These are phyloP conservation scores for Sphecodes monilicornis DNA, from an alignment of 2,888 invertebrate genomes.

Conservation along the genomic window DNA sequence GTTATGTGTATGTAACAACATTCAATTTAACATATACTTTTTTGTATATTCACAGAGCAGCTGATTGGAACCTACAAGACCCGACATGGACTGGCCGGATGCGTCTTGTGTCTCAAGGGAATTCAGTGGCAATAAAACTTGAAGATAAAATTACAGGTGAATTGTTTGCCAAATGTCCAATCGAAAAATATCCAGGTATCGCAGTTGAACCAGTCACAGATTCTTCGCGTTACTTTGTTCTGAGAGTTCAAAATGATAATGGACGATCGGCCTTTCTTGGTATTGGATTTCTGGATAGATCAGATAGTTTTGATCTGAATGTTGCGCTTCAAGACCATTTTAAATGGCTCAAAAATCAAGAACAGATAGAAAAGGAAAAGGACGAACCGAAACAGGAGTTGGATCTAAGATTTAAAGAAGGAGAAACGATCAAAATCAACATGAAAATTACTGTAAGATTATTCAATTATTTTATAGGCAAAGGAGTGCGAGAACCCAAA, in stretches of 20 bases:
- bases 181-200: constrained; percentile 97
- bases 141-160: constrained; percentile 98
- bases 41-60: constrained; percentile 90
- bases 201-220: constrained; percentile 98
- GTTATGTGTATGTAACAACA: neutral
- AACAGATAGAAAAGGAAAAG: constrained; percentile 92
- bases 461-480: neutral
- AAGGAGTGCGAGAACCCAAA: neutral
- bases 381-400: constrained; percentile 91
- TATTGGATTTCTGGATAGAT: constrained; percentile 98
- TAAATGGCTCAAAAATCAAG: constrained; percentile 95
- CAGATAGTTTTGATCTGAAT: constrained; percentile 99
- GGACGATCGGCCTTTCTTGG: constrained; percentile 98
- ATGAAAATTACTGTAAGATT: constrained; percentile 95
- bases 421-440: constrained; percentile 99
- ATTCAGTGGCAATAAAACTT: constrained; percentile 94
- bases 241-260: constrained; percentile 97
- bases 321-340: constrained; percentile 99
- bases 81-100: constrained; percentile 99
- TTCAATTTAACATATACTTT: neutral
- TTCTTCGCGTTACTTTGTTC: constrained; percentile 98
- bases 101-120: constrained; percentile 95
- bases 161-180: constrained; percentile 98
- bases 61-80: constrained; percentile 99
- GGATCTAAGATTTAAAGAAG: constrained; percentile 99